A percentile compares a stretch with the other conserved stretches of the same genome.
Evolutionary conservation across 2,113 vertebrate genomes (phyloP).

Genomic region (Albula goreensis): DNA sequence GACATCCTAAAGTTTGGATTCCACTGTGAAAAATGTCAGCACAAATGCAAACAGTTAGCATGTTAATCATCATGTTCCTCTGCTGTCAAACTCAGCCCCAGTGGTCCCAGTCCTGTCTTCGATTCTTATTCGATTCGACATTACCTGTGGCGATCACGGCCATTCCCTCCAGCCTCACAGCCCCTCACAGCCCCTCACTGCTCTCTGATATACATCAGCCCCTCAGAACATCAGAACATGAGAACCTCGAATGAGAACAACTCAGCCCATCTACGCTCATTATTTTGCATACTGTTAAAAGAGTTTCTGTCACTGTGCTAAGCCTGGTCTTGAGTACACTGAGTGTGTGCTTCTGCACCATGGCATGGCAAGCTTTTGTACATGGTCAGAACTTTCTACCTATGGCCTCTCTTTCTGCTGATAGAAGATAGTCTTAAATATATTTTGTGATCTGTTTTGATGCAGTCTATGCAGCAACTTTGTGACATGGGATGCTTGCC

Average conservation of each 20-base stretch:
- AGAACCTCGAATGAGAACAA: neutral
- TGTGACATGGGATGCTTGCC: neutral
- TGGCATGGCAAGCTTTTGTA: no score
- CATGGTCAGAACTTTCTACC: no score
- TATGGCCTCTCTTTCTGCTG: no score
- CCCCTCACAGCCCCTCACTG: neutral
- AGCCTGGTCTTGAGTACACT: neutral
- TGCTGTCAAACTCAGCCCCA: no score
- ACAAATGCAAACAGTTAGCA: no score
- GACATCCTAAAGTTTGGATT: no score
- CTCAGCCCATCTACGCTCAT: neutral
- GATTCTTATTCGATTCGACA: neutral
- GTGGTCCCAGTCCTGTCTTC: neutral
- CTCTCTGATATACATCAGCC: neutral
- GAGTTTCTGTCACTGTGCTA: neutral
- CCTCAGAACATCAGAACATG: neutral
- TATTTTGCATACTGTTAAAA: neutral
- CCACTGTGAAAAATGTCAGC: no score
- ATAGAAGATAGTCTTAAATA: no score
- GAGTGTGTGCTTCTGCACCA: neutral
- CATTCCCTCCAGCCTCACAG: neutral
- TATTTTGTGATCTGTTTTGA: no score
- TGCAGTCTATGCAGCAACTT: no score
- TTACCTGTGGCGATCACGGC: neutral
- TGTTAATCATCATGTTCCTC: no score